These are phyloP conservation scores for Podilymbus podiceps DNA, from an alignment of 2,113 vertebrate genomes.

Conservation along the genomic window DNA sequence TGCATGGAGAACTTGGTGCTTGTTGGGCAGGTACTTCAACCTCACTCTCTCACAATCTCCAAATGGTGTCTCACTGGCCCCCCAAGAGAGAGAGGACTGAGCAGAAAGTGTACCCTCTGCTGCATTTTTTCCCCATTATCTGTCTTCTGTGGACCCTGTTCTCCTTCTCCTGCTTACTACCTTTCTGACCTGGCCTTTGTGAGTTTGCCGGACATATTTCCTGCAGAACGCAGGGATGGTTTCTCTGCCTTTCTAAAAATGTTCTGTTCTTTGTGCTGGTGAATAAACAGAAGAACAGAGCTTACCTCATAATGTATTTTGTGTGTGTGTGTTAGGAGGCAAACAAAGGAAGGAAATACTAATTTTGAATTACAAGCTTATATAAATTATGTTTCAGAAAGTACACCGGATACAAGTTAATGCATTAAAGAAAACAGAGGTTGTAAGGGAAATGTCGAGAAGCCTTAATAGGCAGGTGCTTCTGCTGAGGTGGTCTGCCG, in stretches of 20 bases:
- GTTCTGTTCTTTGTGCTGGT: slow-evolving; percentile 18
- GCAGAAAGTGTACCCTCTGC: neutral
- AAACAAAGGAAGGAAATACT: slow-evolving; percentile 45
- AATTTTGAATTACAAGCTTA: neutral
- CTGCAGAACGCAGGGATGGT: neutral
- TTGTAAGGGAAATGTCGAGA: neutral
- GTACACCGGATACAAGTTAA: slow-evolving; percentile 29
- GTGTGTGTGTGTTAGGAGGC: neutral
- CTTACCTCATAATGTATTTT: neutral
- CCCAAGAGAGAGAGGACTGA: neutral
- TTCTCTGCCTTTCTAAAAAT: neutral
- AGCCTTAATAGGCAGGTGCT: neutral
- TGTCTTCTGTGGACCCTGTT: neutral
- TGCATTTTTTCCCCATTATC: neutral
- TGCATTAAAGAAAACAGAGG: neutral
- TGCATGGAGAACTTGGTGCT: neutral
- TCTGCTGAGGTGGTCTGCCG: neutral
- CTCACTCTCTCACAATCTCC: neutral
- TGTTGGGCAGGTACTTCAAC: neutral
- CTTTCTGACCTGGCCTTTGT: neutral
- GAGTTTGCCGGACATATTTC: neutral
- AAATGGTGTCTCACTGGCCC: neutral
- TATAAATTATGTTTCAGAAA: slow-evolving; percentile 43
- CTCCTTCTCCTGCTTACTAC: neutral
- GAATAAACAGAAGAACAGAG: slow-evolving; percentile 20